These are phyloP conservation scores for Drosophila borborema DNA, from an alignment of 2,888 invertebrate genomes.

Conservation along the genomic window DNA sequence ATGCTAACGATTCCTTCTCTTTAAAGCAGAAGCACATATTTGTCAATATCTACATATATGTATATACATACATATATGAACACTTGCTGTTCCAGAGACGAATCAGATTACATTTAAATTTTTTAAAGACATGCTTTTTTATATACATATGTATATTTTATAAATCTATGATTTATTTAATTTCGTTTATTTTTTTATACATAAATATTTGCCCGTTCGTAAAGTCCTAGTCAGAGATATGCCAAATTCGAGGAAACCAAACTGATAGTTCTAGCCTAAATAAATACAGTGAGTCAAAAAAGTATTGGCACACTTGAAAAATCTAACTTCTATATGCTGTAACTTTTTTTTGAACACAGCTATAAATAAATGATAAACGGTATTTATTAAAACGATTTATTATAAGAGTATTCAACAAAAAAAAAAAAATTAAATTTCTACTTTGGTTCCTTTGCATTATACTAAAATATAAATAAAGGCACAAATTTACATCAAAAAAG, in stretches of 20 bases:
- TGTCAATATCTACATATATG: neutral
- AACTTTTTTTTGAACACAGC: no score
- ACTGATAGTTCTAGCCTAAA: neutral
- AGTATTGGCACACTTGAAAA: no score
- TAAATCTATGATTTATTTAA: neutral
- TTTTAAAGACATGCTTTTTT: slow-evolving; percentile 3
- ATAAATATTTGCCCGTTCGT: slow-evolving; percentile 24
- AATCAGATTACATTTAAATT: neutral
- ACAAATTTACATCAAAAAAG: no score
- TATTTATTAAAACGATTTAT: no score
- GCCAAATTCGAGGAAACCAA: neutral
- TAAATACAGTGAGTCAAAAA: no score
- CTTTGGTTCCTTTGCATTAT: no score
- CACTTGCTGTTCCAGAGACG: neutral
- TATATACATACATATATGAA: neutral
- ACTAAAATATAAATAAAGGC: no score
- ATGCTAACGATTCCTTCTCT: neutral
- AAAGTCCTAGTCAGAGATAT: slow-evolving; percentile 18
- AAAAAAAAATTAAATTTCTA: no score
- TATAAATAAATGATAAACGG: no score
- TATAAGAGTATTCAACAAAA: no score
- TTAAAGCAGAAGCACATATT: neutral
- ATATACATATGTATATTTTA: neutral
- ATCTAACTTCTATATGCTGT: no score
- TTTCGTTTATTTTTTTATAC: neutral